These are phyloP conservation scores for Mesoligia furuncula DNA, from an alignment of 2,888 invertebrate species.

Conservation along the genomic window DNA sequence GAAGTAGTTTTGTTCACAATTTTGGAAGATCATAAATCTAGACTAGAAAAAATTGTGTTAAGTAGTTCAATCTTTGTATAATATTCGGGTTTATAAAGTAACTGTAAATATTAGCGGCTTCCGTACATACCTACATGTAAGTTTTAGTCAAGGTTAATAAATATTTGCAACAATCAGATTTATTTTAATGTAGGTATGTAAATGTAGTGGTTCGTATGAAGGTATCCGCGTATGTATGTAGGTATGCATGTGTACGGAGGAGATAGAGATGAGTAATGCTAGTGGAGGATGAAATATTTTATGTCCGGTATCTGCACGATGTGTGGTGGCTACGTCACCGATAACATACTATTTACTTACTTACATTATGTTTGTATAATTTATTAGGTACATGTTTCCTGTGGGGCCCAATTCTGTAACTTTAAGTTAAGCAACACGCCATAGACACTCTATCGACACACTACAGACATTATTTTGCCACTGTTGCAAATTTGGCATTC, in stretches of 20 bases:
- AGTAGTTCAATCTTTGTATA: background rate
- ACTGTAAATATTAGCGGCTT: slow-evolving; percentile 56
- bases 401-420: too few species aligned
- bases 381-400: too few species aligned
- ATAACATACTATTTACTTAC: too few species aligned
- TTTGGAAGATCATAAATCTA: slow-evolving; percentile 8
- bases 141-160: slow-evolving; percentile 49
- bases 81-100: slow-evolving; percentile 18
- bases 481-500: too few species aligned
- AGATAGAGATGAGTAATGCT: slow-evolving; percentile 48
- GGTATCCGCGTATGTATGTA: slow-evolving; percentile 8
- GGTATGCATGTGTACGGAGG: background rate
- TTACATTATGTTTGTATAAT: too few species aligned
- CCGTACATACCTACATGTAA: slow-evolving; percentile 38
- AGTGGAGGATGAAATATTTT: slow-evolving; percentile 31
- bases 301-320: slow-evolving; percentile 37
- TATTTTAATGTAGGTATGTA: slow-evolving; percentile 48
- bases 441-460: too few species aligned
- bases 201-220: slow-evolving; percentile 32
- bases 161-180: slow-evolving; percentile 49
- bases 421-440: too few species aligned
- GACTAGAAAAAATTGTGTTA: slow-evolving; percentile 18
- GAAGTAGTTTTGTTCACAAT: slow-evolving; percentile 12
- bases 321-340: slow-evolving; percentile 31
- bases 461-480: too few species aligned